Evolutionary conservation across 2,113 vertebrate species (phyloP).

Genomic region (Albula goreensis): DNA sequence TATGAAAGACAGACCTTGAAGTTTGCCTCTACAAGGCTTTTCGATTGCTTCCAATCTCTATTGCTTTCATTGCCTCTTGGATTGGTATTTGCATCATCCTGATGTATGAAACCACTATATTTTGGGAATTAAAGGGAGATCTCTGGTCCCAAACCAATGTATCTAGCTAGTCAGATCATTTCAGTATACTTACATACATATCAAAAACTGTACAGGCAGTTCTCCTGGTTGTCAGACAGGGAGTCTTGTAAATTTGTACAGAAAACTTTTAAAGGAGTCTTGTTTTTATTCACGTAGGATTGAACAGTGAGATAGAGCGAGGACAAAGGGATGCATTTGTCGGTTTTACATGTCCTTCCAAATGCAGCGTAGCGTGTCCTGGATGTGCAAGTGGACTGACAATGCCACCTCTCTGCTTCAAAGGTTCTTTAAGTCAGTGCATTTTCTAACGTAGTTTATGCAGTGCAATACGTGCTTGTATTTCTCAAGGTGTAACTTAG

Average conservation of each 20-base stretch:
- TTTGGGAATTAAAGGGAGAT: background rate
- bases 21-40: background rate
- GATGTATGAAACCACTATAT: background rate
- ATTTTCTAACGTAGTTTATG: background rate
- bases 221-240: background rate
- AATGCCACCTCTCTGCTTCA: background rate
- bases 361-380: background rate
- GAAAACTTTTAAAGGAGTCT: background rate
- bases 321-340: background rate
- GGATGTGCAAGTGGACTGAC: background rate
- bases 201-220: background rate
- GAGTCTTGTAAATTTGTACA: background rate
- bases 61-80: background rate
- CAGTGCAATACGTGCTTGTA: constrained; percentile 21
- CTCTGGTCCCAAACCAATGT: background rate
- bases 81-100: background rate
- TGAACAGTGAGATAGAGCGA: background rate
- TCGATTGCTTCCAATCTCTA: background rate
- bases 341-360: background rate
- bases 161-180: background rate
- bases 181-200: background rate
- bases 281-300: background rate
- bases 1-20: too few species aligned
- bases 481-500: constrained; percentile 14
- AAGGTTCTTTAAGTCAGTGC: background rate